Evolutionary conservation across 2,113 vertebrate species (phyloP).

Genomic region (Hyla sarda): DNA sequence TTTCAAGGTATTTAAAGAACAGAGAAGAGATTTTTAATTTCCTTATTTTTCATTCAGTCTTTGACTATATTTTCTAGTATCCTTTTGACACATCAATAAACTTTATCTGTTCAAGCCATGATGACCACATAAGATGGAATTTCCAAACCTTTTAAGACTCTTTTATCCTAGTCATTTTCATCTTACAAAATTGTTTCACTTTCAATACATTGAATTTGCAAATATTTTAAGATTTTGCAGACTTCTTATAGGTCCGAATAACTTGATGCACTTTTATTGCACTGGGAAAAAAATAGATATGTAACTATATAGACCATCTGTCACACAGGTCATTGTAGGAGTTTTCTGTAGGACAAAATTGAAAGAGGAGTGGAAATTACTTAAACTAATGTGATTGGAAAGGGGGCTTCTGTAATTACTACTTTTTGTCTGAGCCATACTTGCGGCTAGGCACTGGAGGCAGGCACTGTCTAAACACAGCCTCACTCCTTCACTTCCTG

Average conservation of each 20-base stretch:
- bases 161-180: background rate
- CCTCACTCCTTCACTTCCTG: too few relatives aligned
- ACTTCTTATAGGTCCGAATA: background rate
- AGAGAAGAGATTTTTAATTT: background rate
- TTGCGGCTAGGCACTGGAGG: too few relatives aligned
- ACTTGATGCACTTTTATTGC: background rate
- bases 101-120: background rate
- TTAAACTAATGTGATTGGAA: too few relatives aligned
- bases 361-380: too few relatives aligned
- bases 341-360: too few relatives aligned
- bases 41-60: background rate
- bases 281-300: background rate
- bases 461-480: too few relatives aligned
- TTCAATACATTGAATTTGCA: background rate
- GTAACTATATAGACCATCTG: background rate
- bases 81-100: background rate
- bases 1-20: slow-evolving; percentile 35
- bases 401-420: too few relatives aligned
- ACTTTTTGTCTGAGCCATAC: too few relatives aligned
- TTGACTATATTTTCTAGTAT: background rate
- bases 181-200: background rate
- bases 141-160: background rate
- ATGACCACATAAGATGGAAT: background rate
- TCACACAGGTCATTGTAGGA: too few relatives aligned
- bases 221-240: background rate